These are phyloP conservation scores for Heliornis fulica DNA, from an alignment of 2,113 vertebrate species.

Conservation along the genomic window DNA sequence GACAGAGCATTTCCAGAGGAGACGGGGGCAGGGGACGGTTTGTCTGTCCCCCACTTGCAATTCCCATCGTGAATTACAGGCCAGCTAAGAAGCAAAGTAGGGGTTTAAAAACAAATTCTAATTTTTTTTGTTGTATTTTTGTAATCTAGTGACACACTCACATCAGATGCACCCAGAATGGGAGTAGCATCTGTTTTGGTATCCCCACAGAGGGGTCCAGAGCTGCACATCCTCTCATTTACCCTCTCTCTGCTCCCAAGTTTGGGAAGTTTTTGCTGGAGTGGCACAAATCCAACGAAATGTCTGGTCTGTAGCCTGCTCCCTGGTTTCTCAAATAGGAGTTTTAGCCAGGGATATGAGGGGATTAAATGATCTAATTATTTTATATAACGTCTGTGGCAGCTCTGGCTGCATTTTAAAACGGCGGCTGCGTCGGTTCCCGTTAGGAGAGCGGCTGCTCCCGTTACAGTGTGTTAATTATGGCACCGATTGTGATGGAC, in stretches of 20 bases:
- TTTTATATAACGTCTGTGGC: neutral
- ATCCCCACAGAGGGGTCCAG: neutral
- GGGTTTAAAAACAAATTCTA: neutral
- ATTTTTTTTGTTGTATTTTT: neutral
- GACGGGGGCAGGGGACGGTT: neutral
- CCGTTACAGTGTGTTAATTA: accelerated
- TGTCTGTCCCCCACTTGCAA: neutral
- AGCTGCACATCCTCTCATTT: neutral
- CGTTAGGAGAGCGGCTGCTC: neutral
- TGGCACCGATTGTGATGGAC: accelerated
- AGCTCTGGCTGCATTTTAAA: neutral
- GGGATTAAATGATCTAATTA: neutral
- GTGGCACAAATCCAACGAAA: neutral
- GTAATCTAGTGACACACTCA: neutral
- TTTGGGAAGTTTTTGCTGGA: neutral
- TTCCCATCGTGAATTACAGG: neutral
- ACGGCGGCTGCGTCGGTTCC: neutral
- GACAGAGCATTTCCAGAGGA: slow-evolving; percentile 7
- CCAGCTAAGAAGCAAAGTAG: neutral
- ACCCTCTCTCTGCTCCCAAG: neutral
- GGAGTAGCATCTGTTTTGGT: neutral
- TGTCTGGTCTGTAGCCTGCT: neutral
- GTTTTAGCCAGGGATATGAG: neutral
- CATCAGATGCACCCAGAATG: neutral
- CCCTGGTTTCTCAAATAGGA: neutral